A percentile compares a stretch with the other conserved stretches of the same genome.
phyloP scores from a whole-genome alignment of 2,888 invertebrate genomes.

The Melinaea menophilus region DNA sequence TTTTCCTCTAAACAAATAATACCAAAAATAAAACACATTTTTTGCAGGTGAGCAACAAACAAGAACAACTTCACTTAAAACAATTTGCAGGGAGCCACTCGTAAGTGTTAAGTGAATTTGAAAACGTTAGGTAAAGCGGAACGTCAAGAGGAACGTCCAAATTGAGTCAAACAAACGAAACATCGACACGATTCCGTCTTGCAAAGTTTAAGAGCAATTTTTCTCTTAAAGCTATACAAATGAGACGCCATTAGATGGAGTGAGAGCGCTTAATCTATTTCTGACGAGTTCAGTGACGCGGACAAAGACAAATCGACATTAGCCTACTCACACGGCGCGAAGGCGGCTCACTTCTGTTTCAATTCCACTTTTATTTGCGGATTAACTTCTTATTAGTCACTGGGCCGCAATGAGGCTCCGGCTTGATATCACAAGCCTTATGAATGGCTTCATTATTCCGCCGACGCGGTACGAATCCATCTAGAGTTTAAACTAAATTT shows the following conservation, averaged over 20 bases:
- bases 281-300: conserved; percentile 79
- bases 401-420: conserved; percentile 59
- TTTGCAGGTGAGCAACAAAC: conserved; percentile 58
- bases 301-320: conserved; percentile 78
- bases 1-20: conserved; percentile 46
- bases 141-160: conserved; percentile 41
- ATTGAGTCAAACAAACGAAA: conserved; percentile 69
- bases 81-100: conserved; percentile 57
- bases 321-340: conserved; percentile 76
- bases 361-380: conserved; percentile 78
- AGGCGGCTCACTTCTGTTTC: conserved; percentile 76
- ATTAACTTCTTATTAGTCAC: conserved; percentile 79
- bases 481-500: conserved; percentile 38
- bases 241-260: conserved; percentile 78
- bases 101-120: conserved; percentile 65
- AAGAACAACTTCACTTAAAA: conserved; percentile 48
- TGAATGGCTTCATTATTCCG: conserved; percentile 76
- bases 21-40: conserved; percentile 51
- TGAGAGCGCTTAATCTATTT: conserved; percentile 79
- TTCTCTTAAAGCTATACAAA: conserved; percentile 78
- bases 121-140: conserved; percentile 48
- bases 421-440: conserved; percentile 73
- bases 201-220: conserved; percentile 73
- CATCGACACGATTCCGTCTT: conserved; percentile 72
- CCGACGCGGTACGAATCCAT: conserved; percentile 57